Base-by-base conservation (phyloP, 2,797 vertebrate species). In the Rhadinocentrus ornatus region DNA sequence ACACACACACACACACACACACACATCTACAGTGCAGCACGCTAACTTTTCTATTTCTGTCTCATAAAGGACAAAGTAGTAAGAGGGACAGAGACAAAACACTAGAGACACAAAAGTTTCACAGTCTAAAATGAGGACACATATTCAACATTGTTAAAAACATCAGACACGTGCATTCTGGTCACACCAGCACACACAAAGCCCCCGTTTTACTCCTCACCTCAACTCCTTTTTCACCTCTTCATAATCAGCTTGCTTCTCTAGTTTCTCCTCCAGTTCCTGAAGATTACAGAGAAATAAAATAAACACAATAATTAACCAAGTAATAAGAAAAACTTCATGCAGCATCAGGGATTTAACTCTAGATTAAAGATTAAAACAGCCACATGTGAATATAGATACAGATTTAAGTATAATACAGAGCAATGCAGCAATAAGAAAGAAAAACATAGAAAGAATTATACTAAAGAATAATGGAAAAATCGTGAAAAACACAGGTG, bases 211-310 rank as follows among this genome's bases (percentile, higher is more conserved):
- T 27, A 69, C 76, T 66, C 90, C 95, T 96, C 92, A 99, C 98
- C 96, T 98, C 83, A 99, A 88, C 89, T 99, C 98, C 91, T 99
- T 99, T 94, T 99, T 99, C 88, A 99, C 95, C 88, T 99, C 98
- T 85, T 99, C 98, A 89, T 99, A 99, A 92, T 99, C 97, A 29
- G 95, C 94, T 93, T 98, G 97, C 68, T 95, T 95, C 91, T 97
- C 96, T 87, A 99, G 92, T 86, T 99, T 99, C 92, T 98, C 97
- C 95, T 99, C 97, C 91, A 99, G 94, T 93, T 98, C 96, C 98
- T 99, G 80, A 60, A 32, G 27, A 78, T 69, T 18, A 79, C 11
- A 76, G 62, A 74, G 8, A 79, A 4, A 34, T 6, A 37, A 7
- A 70, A 63, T 54, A 29, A 3, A 61, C 13, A 39, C 35, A 11